Conservation (phyloP, 2,113 vertebrate species). For the Spea bombifrons region DNA sequence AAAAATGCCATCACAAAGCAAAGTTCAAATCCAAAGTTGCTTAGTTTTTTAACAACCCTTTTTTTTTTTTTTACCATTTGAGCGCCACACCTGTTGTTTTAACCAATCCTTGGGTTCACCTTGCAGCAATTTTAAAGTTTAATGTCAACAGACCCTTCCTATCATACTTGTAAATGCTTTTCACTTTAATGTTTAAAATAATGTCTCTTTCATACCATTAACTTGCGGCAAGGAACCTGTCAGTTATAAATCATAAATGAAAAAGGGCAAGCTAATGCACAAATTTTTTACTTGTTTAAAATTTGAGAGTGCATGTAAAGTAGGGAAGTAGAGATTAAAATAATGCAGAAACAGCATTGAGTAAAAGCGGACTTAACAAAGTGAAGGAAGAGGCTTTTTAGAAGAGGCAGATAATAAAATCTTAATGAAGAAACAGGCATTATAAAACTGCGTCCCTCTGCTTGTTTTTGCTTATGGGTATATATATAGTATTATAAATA, state of each 20-base stretch:
- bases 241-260: constrained; percentile 93
- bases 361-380: constrained; percentile 71
- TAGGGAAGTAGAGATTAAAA: constrained; percentile 83
- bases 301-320: constrained; percentile 85
- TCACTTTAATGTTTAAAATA: constrained; percentile 99
- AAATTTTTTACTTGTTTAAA: constrained; percentile 85
- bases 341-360: constrained; percentile 77
- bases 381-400: constrained; percentile 77
- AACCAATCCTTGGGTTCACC: constrained; percentile 72
- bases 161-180: constrained; percentile 97
- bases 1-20: no score
- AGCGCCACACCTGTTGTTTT: constrained; percentile 57
- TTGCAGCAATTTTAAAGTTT: constrained; percentile 85
- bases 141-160: constrained; percentile 89
- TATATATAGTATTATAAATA: constrained; percentile 72
- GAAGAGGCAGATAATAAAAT: constrained; percentile 84
- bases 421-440: constrained; percentile 97
- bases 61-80: not conserved
- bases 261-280: constrained; percentile 81
- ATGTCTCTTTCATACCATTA: constrained; percentile 93
- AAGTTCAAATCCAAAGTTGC: no score
- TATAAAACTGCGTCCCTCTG: constrained; percentile 72
- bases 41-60: not conserved
- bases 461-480: constrained; percentile 61
- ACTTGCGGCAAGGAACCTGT: constrained; percentile 78